Percentiles rank a stretch among this genome's conserved stretches.
These are phyloP conservation scores for Leptogaster cylindrica DNA, from an alignment of 2,888 invertebrate species.

Conservation along the genomic window DNA sequence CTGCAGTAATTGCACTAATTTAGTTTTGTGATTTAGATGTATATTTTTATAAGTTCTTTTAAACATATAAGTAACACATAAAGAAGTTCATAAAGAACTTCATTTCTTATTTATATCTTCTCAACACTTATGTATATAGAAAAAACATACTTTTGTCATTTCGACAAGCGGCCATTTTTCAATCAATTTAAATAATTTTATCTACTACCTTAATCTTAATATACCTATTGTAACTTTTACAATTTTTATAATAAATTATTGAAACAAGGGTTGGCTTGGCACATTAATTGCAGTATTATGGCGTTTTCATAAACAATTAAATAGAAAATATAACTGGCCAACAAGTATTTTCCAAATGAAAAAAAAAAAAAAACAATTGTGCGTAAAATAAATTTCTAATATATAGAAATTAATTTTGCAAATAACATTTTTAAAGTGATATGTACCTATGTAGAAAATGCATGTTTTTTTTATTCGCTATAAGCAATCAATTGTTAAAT, in stretches of 20 bases:
- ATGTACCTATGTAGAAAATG: no score
- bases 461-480: no score
- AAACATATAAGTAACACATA: constrained; percentile 10
- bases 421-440: no score
- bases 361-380: no score
- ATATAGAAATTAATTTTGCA: no score
- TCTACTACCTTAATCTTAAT: constrained; percentile 24
- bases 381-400: no score
- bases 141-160: constrained; percentile 29
- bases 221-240: constrained; percentile 27
- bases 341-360: no score
- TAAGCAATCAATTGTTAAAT: no score
- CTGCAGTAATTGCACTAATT: constrained; percentile 13
- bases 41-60: constrained; percentile 20
- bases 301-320: no score
- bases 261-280: constrained; percentile 17
- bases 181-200: constrained; percentile 36
- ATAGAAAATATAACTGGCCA: no score
- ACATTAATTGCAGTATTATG: constrained; percentile 19
- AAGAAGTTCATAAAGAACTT: constrained; percentile 4
- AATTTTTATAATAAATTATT: constrained; percentile 27
- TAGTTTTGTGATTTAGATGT: constrained; percentile 35
- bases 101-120: constrained; percentile 11
- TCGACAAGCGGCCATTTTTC: constrained; percentile 33
- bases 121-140: constrained; percentile 25